These are phyloP conservation scores for Brachypteracias leptosomus DNA, from an alignment of 2,113 vertebrate species.

Conservation along the genomic window DNA sequence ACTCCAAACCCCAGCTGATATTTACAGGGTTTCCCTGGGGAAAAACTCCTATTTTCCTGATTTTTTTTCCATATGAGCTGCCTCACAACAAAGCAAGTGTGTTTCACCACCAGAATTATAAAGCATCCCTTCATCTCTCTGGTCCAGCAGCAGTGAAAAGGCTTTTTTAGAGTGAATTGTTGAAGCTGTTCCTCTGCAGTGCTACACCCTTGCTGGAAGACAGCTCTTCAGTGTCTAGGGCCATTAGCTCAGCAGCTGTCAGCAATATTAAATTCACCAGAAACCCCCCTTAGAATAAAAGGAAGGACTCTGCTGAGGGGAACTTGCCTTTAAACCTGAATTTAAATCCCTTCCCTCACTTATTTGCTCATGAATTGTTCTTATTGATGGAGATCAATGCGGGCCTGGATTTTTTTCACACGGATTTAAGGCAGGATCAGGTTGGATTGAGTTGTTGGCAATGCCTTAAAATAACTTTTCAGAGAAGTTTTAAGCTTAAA, in stretches of 20 bases:
- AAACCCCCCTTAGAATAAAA: not conserved
- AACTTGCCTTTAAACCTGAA: not conserved
- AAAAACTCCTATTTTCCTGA: not conserved
- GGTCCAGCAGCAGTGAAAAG: not conserved
- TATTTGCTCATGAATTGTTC: constrained; percentile 1
- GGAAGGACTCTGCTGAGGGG: not conserved
- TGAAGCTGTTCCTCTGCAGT: not conserved
- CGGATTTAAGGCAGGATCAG: not conserved
- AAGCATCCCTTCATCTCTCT: not conserved
- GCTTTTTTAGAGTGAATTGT: not conserved
- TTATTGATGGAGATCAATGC: not conserved
- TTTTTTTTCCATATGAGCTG: not conserved
- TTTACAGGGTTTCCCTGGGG: not conserved
- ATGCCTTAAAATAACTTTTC: not conserved
- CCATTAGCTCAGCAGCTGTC: constrained; percentile 46
- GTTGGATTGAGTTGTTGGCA: not conserved
- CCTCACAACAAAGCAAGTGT: not conserved
- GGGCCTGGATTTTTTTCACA: not conserved
- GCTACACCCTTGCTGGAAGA: constrained; percentile 13
- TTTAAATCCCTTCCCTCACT: not conserved
- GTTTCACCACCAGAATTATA: not conserved
- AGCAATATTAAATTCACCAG: constrained; percentile 33
- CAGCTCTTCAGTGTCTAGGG: not conserved
- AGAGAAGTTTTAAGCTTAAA: not conserved
- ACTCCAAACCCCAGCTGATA: not conserved